A percentile compares a stretch with the other conserved stretches of the same genome.
Conservation (phyloP, 1,140 invertebrate genomes). For the Trichonephila inaurata region DNA sequence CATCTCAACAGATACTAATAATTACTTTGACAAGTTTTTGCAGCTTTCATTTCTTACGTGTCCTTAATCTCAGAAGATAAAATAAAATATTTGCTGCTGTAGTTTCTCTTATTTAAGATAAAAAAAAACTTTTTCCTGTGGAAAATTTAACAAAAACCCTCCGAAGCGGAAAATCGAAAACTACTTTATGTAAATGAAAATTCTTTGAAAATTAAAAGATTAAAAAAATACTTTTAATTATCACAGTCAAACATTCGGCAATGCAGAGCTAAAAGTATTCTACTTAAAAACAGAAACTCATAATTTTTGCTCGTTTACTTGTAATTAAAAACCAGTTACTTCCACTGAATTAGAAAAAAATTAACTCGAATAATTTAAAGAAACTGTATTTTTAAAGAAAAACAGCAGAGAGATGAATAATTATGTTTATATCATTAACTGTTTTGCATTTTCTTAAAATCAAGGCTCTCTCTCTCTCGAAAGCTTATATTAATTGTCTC, state of each 20-base stretch:
- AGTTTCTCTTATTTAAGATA: no score
- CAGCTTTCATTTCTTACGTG: no score
- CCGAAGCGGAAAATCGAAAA: background rate
- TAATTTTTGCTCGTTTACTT: background rate
- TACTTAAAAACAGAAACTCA: background rate
- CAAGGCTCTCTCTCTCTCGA: background rate
- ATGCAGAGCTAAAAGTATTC: background rate
- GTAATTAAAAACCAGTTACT: background rate
- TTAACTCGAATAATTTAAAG: background rate
- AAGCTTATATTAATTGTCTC: constrained; percentile 32
- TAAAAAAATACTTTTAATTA: background rate
- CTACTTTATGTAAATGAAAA: constrained; percentile 5
- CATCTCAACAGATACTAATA: no score
- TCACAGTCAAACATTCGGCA: background rate
- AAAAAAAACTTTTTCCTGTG: no score
- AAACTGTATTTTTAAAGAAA: background rate
- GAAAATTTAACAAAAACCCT: no score
- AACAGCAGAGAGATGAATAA: constrained; percentile 16
- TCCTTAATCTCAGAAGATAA: no score
- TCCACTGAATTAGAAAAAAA: background rate
- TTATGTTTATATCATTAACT: constrained; percentile 17
- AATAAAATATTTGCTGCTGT: no score
- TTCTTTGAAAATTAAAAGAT: background rate
- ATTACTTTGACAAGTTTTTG: no score
- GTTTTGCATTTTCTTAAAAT: background rate